phyloP scores from a whole-genome alignment of 2,113 vertebrate species.

The Mormoops blainvillei region DNA sequence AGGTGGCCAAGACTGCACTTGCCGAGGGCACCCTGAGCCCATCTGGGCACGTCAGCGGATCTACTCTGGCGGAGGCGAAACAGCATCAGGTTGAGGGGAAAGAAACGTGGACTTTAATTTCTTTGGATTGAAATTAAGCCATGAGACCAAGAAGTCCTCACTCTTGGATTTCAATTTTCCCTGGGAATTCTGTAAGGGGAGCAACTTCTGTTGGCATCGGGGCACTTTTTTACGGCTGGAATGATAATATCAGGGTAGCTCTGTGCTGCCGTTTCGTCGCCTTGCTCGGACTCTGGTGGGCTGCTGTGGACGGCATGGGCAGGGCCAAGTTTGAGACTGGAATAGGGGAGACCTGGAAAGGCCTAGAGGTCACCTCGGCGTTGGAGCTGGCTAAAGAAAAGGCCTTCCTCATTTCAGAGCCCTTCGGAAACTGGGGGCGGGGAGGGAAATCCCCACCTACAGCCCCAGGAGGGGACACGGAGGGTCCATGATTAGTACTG shows the following conservation, averaged over 20 bases:
- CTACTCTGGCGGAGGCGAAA: background rate
- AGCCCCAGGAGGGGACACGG: background rate
- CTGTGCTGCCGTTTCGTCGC: background rate
- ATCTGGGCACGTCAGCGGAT: background rate
- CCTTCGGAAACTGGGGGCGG: background rate
- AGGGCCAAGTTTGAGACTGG: background rate
- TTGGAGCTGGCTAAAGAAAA: background rate
- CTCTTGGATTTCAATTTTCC: background rate
- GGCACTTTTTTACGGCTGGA: background rate
- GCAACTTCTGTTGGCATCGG: background rate
- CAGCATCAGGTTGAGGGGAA: background rate
- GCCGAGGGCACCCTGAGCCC: background rate
- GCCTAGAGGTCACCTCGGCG: background rate
- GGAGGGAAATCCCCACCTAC: too few species aligned
- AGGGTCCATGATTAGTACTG: too few species aligned
- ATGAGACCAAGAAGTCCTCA: background rate
- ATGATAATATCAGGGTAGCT: background rate
- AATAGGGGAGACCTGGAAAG: background rate
- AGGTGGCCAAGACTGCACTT: background rate
- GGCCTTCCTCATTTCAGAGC: background rate
- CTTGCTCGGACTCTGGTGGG: background rate
- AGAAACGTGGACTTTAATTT: background rate
- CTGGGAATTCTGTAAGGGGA: background rate
- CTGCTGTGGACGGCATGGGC: background rate
- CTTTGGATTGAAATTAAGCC: background rate